Base-by-base conservation (phyloP, 2,113 vertebrate species). In the Anoplopoma fimbria region DNA sequence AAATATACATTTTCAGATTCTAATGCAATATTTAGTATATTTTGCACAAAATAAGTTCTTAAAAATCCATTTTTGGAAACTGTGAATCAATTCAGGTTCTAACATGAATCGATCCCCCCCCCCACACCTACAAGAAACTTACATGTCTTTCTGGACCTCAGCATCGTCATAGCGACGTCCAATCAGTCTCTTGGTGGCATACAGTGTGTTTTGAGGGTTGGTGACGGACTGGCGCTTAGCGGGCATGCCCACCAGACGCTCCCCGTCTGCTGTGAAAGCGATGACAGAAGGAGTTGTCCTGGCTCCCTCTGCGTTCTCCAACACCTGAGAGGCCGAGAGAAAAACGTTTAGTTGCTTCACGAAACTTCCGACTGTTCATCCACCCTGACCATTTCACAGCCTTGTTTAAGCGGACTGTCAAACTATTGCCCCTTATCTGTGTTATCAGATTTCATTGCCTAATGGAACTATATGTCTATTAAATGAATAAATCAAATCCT, bases 121-220 rank as follows among this genome's bases (percentile, higher is more conserved):
- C 45, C 47, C 47, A 49, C 49, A 51, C 49, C 19, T 25, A 27
- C 25, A 58, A 4, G 25, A 29, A 29, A 58, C 98, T 96, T 87
- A 99, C 98, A 98, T 81, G 87, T 99, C 98, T 90, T 99, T 99
- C 93, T 99, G 98, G 51, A 99, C 98, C 88, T 99, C 98, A 0
- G 96, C 0, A 78, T 99, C 98, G 6, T 99, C 97, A 0, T 87
- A 99, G 79, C 98, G 97, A 2, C 98, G 96, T 9, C 98, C 98
- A 4, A 99, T 99, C 42, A 99, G 96, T 21, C 98, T 97, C 81
- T 99, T 99, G 76, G 98, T 99, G 38, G 98, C 98, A 1, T 99
- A 99, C 72, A 99, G 95, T 0, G 98, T 99, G 92, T 99, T 99
- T 87, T 97, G 95, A 1, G 98, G 98, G 92, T 99, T 99, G 21